Evolutionary conservation across 2,888 invertebrate genomes (phyloP).

Genomic region (Sinohyriopsis cumingii): DNA sequence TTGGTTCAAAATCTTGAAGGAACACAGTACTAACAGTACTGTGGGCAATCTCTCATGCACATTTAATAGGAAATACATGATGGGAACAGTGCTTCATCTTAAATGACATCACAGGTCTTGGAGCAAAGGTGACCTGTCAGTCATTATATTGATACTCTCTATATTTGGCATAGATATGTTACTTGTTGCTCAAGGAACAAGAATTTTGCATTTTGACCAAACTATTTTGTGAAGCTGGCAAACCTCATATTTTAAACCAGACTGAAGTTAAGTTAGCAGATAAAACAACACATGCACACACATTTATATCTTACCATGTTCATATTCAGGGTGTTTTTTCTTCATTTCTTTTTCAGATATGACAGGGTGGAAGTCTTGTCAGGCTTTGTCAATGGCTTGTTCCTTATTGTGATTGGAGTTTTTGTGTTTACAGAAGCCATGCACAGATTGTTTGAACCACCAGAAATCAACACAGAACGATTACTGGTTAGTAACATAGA

Average conservation of each 20-base stretch:
- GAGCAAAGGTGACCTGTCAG: too few relatives aligned
- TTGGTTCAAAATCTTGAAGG: too few relatives aligned
- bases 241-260: background rate
- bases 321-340: background rate
- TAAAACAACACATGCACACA: background rate
- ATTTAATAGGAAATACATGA: too few relatives aligned
- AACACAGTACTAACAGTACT: too few relatives aligned
- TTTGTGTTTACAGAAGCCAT: constrained; percentile 76
- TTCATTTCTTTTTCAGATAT: constrained; percentile 68
- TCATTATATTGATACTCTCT: too few relatives aligned
- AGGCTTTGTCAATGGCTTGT: constrained; percentile 77
- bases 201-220: too few relatives aligned
- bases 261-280: background rate
- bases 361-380: constrained; percentile 75
- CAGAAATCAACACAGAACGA: constrained; percentile 75
- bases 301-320: background rate
- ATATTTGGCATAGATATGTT: too few relatives aligned
- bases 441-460: constrained; percentile 75
- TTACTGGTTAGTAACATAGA: constrained; percentile 70
- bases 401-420: constrained; percentile 75
- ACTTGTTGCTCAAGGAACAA: too few relatives aligned
- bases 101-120: too few relatives aligned
- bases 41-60: too few relatives aligned
- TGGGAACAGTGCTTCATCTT: too few relatives aligned
- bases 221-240: background rate